Evolutionary conservation across 2,113 vertebrate genomes (phyloP).

Genomic region (Psephotus haematonotus): DNA sequence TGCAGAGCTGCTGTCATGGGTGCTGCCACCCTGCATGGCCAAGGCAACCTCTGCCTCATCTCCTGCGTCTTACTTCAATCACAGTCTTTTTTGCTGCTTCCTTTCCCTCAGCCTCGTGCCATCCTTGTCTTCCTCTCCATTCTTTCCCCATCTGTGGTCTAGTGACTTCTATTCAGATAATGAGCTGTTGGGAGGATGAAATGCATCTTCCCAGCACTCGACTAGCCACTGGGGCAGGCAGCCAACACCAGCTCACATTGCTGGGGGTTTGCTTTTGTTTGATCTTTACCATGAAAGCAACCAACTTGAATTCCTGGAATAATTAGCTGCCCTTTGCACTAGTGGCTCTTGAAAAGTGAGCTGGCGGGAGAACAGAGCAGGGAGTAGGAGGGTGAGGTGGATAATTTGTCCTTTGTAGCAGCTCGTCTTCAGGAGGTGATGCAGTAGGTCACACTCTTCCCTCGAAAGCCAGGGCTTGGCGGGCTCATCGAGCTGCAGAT

Average conservation of each 20-base stretch:
- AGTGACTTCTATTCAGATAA: background rate
- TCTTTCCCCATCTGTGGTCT: background rate
- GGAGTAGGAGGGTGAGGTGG: background rate
- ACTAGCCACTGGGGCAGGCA: background rate
- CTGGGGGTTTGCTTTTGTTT: conserved; percentile 28
- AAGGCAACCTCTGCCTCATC: rapidly evolving
- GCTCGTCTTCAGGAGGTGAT: background rate
- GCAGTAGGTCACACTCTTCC: background rate
- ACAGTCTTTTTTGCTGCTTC: background rate
- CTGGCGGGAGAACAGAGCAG: conserved; percentile 13
- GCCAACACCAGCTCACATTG: background rate
- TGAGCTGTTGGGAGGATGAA: background rate
- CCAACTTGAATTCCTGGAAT: conserved; percentile 31
- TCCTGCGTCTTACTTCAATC: background rate
- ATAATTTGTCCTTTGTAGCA: background rate
- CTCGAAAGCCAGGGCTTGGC: background rate
- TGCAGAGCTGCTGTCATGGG: background rate
- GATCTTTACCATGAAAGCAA: conserved; percentile 45
- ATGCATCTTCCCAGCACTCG: background rate
- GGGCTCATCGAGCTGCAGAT: rapidly evolving
- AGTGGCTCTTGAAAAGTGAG: background rate
- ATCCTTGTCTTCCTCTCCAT: background rate
- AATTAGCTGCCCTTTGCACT: conserved; percentile 41
- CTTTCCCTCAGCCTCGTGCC: background rate
- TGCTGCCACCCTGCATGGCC: rapidly evolving